Base-by-base conservation (phyloP, 1,140 invertebrate genomes). In the Leptinotarsa undecemlineata region DNA sequence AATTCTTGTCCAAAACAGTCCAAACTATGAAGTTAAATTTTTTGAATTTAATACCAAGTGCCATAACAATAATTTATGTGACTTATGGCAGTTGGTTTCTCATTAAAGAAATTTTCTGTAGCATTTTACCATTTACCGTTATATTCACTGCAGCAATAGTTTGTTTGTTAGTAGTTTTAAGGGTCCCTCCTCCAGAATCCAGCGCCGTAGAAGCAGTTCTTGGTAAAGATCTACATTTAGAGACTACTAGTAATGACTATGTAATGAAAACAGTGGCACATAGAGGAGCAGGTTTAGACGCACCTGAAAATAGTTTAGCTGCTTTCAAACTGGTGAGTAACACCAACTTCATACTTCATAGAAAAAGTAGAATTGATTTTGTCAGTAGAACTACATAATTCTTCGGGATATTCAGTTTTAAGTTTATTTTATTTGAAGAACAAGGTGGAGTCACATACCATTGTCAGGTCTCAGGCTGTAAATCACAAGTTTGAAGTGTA, bases 271-370 rank as follows among this genome's bases (percentile, higher is more conserved):
- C 87, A 71, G 88, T 92, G 42, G 91, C 90, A 15, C 92, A 93
- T 80, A 86, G 92, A 80, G 92, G 91, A 60, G 91, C 90, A 57
- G 90, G 87, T 57, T 85, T 90, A 26, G 92, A 94, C 86, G 92
- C 90, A 17, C 92, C 92, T 17, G 92, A 93, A 84, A 93, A 93
- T 82, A 93, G 90, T 74, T 81, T 93, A 76, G 85, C 87, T 73
- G 91, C 91, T 23, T 90, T 93, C 80, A 89, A 88, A 87, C 88
- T 90, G 85, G 91, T 92, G 86, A 72, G 74, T 76, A 57, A 15
- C 14, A 42, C 33, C 2, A 42, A 42, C 8, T 42, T 42, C 33
- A 42, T 42, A 11, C 8, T 42, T n/a, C n/a, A 42, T 11, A 42
- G 5, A 33, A 33, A 42, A 11, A 3, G 8, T 11, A 42, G 8